Evolutionary conservation across 2,888 invertebrate species (phyloP).

Genomic region (Stenotaenia linearis): DNA sequence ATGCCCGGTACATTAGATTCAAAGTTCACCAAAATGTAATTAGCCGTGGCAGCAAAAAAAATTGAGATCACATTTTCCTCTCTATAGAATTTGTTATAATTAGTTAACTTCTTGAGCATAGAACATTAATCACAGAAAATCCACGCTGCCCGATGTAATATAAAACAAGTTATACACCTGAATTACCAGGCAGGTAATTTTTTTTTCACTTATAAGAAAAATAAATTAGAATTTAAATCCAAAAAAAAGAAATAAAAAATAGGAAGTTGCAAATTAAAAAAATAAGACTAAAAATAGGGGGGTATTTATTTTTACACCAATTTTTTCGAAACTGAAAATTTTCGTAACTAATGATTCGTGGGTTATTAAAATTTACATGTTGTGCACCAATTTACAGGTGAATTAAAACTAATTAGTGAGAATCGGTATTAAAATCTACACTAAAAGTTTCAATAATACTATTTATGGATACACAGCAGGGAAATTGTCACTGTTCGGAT

Average conservation of each 20-base stretch:
- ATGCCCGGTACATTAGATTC: neutral
- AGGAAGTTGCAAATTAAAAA: neutral
- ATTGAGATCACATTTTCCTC: neutral
- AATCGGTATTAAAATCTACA: neutral
- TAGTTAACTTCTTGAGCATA: constrained; percentile 2
- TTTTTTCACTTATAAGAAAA: neutral
- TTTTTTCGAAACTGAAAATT: neutral
- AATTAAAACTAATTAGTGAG: neutral
- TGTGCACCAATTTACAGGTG: neutral
- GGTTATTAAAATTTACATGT: neutral
- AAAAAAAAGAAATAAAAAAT: neutral
- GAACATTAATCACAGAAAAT: constrained; percentile 18
- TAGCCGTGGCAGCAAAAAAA: neutral
- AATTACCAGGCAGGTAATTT: neutral
- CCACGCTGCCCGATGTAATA: neutral
- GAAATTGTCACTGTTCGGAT: neutral
- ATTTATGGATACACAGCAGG: neutral
- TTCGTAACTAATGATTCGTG: neutral
- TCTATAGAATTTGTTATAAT: neutral
- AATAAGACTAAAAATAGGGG: neutral
- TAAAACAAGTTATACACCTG: constrained; percentile 10
- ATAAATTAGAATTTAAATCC: neutral
- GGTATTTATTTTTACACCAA: neutral
- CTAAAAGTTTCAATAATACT: neutral
- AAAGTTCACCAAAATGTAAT: neutral